A percentile compares a stretch with the other conserved stretches of the same genome.
Conservation (phyloP, 2,888 invertebrate species). For the Holacanthella duospinosa region DNA sequence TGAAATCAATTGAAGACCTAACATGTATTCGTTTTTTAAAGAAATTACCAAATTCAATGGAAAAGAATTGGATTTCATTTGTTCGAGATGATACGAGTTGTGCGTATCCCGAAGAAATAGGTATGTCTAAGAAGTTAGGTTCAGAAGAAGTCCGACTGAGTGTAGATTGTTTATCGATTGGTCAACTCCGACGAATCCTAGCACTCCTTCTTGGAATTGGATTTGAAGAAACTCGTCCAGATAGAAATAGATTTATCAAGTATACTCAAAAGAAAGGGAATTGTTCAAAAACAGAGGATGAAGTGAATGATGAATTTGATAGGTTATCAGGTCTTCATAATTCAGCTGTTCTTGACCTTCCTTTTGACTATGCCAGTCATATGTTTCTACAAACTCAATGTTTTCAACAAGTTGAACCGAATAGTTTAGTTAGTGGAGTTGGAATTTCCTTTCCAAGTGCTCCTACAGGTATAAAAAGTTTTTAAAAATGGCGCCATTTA, state of each 20-base stretch:
- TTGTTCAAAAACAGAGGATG: background rate
- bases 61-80: background rate
- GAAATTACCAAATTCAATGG: background rate
- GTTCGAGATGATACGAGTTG: background rate
- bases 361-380: slow-evolving; percentile 2
- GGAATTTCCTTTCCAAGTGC: too few species aligned
- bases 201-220: background rate
- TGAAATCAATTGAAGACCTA: background rate
- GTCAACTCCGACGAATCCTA: background rate
- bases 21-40: background rate
- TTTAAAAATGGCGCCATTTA: too few species aligned
- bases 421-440: too few species aligned
- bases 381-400: background rate
- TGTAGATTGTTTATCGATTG: background rate
- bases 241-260: background rate
- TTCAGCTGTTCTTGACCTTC: background rate
- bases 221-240: slow-evolving; percentile 1
- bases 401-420: too few species aligned
- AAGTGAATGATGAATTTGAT: background rate
- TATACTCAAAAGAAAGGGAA: background rate
- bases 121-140: background rate
- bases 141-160: background rate
- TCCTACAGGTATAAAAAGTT: too few species aligned
- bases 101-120: background rate
- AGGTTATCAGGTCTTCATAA: background rate